Base-by-base conservation (phyloP, 2,888 invertebrate genomes). In the Hyposoter dolosus region DNA sequence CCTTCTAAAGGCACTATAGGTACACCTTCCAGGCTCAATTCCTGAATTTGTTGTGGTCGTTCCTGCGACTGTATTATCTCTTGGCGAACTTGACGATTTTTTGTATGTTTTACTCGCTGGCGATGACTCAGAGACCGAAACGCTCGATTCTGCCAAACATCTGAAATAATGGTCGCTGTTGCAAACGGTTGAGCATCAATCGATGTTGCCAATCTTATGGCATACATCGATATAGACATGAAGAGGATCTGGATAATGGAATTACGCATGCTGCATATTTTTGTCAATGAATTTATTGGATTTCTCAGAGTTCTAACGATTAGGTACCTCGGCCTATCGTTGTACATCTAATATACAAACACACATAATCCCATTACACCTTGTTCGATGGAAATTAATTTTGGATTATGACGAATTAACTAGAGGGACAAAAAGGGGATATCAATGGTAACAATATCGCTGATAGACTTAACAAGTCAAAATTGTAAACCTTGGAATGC, bases 351-450 rank as follows among this genome's bases (percentile, higher is more conserved):
- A 72, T 82, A 82, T 87, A 87, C 82, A 86, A 88, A 89, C 88
- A 84, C 81, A 85, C 88, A 89, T 89, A 91, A 91, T 90, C 89
- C 89, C 88, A 90, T 91, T 90, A 91, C 88, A 87, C 86, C 72
- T 78, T 28, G 9, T 19, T 43, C 47, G 68, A 74, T 74, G 47
- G 47, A 50, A 19, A 74, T 72, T 12, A 23, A 60, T 28, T 17
- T 17, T 32, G 19, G 10, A 76, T 50, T 19, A 23, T 4, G 40
- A 80, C 40, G 10, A 63, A 50, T 9, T 15, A 69, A 53, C 43
- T 28, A 23, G 32, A 69, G 17, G 15, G n/a, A 43, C 10, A 12
- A 32, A 53, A n/a, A 45, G 19, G 15, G 12, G 9, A n/a, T 12
- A 17, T 3, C 19, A 47, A 43, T 66, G 19, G 23, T 68, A 19